Evolutionary conservation across 1,140 invertebrate genomes (phyloP).

Genomic region (Scaptodrosophila lebanonensis): DNA sequence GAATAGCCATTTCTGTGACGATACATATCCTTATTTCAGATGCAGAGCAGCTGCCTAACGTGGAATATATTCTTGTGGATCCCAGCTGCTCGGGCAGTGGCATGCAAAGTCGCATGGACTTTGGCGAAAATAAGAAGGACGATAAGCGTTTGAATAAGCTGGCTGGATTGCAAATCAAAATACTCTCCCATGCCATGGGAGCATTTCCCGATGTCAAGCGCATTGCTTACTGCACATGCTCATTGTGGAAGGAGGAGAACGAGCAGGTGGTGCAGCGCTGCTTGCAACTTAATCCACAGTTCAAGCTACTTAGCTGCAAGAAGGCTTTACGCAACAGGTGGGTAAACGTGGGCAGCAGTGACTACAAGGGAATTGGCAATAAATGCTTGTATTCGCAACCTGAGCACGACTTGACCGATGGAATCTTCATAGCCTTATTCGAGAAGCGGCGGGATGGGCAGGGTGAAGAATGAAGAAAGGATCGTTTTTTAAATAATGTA

Average conservation of each 20-base stretch:
- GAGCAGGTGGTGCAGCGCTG: conserved; percentile 82
- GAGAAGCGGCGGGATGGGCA: conserved; percentile 79
- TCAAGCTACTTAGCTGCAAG: conserved; percentile 81
- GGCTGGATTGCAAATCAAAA: conserved; percentile 88
- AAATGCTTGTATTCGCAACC: conserved; percentile 88
- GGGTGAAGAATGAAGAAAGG: neutral
- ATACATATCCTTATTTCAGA: conserved; percentile 15
- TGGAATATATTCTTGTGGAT: conserved; percentile 95
- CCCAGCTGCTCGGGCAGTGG: conserved; percentile 97
- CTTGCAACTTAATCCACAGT: conserved; percentile 80
- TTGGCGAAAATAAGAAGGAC: conserved; percentile 66
- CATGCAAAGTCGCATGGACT: conserved; percentile 80
- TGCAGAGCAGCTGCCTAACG: conserved; percentile 80
- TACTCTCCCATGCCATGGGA: conserved; percentile 90
- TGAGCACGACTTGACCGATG: conserved; percentile 89
- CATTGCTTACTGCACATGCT: conserved; percentile 97
- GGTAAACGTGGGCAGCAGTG: conserved; percentile 82
- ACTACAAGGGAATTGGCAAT: conserved; percentile 81
- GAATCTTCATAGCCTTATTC: conserved; percentile 96
- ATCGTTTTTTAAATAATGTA: neutral
- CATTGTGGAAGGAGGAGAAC: conserved; percentile 92
- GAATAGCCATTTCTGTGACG: neutral
- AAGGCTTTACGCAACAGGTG: conserved; percentile 81
- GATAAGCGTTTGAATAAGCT: conserved; percentile 82
- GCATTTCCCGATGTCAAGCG: conserved; percentile 89